A percentile compares a stretch with the other conserved stretches of the same genome.
phyloP scores from a whole-genome alignment of 2,797 vertebrate species.

The Bovichtus variegatus region DNA sequence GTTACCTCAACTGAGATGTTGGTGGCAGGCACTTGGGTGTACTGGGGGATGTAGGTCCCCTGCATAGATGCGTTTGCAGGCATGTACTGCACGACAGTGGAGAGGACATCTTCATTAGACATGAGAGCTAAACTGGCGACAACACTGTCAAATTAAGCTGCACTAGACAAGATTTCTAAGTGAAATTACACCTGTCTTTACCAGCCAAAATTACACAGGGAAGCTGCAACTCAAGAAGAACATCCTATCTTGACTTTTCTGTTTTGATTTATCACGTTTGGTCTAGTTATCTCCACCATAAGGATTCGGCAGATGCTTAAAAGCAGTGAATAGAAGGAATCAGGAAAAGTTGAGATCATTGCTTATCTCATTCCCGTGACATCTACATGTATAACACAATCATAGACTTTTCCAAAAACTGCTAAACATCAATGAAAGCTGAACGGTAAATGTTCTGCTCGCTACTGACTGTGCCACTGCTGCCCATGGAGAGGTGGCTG shows the following conservation, averaged over 20 bases:
- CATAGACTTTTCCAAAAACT: neutral
- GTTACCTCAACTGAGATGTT: slow-evolving; percentile 92
- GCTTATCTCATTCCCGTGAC: neutral
- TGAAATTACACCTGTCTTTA: neutral
- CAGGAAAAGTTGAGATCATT: neutral
- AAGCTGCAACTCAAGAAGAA: neutral
- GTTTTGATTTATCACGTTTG: neutral
- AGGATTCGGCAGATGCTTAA: neutral
- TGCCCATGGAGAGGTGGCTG: slow-evolving; percentile 92
- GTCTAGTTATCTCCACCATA: neutral
- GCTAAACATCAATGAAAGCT: neutral
- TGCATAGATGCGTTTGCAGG: slow-evolving; percentile 91
- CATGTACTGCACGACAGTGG: slow-evolving; percentile 86
- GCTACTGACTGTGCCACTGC: slow-evolving; percentile 88
- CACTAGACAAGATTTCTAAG: neutral
- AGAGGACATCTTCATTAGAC: neutral
- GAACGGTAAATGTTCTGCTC: neutral
- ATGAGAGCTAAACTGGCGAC: neutral
- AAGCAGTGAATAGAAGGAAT: neutral
- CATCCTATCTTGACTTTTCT: neutral
- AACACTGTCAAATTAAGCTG: neutral
- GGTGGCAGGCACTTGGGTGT: slow-evolving; percentile 91
- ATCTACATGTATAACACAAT: neutral
- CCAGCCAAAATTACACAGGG: neutral
- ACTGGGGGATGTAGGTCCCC: slow-evolving; percentile 93